Base-by-base conservation (phyloP, 1,140 invertebrate species). In the Bilobella aurantiaca region DNA sequence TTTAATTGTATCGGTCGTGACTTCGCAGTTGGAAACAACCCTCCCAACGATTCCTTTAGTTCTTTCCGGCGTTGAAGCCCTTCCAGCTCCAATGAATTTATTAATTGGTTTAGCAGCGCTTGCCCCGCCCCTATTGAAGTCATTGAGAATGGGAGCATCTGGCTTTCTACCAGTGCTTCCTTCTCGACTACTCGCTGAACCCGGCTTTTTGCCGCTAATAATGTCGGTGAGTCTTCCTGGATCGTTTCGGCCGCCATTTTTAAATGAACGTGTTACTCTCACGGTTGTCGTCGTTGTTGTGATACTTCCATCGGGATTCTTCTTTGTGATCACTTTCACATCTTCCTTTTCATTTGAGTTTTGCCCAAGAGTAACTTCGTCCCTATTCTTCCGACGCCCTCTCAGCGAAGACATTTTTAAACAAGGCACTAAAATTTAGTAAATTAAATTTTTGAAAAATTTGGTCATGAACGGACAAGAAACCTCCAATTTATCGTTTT, bases 221-320 rank as follows among this genome's bases (percentile, higher is more conserved):
- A 53, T 53, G 25, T 53, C 49, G 23, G 14, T 53, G 14, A 53
- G 25, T 53, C 23, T 8, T 3, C 14, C 49, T 42, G 49, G 49
- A 53, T 23, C 49, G 14, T 42, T 42, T 5, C 49, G 49, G 21
- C 49, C 49, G 12, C 23, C 12, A 23, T 23, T 53, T 53, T 23
- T 53, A 5, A 12, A 53, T 23, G 23, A 53, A 5, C 49, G 5
- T 53, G 49, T 42, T 8, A 42, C 34, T 42, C 34, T 42, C 34
- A 23, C 23, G 12, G 49, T 53, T 23, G 49, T 53, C 14, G 49
- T 53, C 3, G 49, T 53, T 5, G 49, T 53, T 23, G 49, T 53
- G 49, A 53, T 23, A 23, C 49, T 53, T 53, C 49, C 49, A 23
- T 53, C 49, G 5, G 49, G 49, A 53, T 53, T 53, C 49, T 53